Conservation (phyloP, 2,888 invertebrate genomes). For the Crocallis elinguaria region DNA sequence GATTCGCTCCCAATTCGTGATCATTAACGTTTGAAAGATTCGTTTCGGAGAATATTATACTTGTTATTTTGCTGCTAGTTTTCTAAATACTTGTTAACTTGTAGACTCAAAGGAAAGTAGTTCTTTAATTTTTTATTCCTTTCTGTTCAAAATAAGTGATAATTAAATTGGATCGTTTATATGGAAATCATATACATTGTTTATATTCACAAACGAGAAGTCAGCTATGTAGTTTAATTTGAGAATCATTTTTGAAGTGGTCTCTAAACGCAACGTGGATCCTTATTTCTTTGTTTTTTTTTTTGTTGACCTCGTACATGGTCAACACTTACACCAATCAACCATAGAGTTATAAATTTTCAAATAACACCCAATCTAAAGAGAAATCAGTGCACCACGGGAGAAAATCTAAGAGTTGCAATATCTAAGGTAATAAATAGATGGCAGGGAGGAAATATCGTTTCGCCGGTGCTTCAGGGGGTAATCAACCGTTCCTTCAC, state of each 20-base stretch:
- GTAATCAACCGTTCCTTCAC: conserved; percentile 53
- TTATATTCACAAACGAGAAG: too few species aligned
- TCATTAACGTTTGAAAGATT: conserved; percentile 24
- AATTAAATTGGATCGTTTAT: too few species aligned
- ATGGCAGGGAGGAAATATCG: conserved; percentile 42
- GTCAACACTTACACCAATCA: conserved; percentile 18
- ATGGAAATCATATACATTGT: too few species aligned
- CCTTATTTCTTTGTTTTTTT: background rate
- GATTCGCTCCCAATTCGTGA: conserved; percentile 22
- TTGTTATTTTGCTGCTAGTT: conserved; percentile 1
- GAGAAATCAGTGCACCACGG: conserved; percentile 23
- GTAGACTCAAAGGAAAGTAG: too few species aligned
- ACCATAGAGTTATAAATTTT: conserved; percentile 13
- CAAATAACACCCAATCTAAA: conserved; percentile 23
- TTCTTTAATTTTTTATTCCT: too few species aligned
- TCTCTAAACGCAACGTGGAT: too few species aligned
- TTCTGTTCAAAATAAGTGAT: too few species aligned
- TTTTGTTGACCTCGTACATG: background rate
- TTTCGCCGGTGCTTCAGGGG: conserved; percentile 50
- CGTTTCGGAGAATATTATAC: conserved; percentile 16
- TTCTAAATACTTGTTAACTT: too few species aligned
- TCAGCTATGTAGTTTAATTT: too few species aligned
- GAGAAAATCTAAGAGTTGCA: conserved; percentile 33
- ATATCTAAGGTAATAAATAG: conserved; percentile 46
- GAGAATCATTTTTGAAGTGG: too few species aligned